A percentile compares a stretch with the other conserved stretches of the same genome.
These are phyloP conservation scores for Enteromius anoplus DNA, from an alignment of 2,797 vertebrate genomes.

Conservation along the genomic window DNA sequence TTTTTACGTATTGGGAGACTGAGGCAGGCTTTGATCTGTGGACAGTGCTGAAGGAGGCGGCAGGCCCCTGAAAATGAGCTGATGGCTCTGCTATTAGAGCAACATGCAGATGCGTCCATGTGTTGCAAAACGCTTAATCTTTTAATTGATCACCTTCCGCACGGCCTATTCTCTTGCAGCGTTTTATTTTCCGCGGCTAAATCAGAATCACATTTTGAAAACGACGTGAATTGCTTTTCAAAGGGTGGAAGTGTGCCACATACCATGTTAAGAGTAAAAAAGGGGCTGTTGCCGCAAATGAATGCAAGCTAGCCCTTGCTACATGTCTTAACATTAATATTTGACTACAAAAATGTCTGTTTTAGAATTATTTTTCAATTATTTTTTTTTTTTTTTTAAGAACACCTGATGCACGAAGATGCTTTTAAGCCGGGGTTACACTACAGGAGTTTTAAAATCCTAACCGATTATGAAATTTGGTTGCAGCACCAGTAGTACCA, in stretches of 20 bases:
- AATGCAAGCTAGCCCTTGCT: slow-evolving; percentile 42
- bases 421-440: too few relatives aligned
- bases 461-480: too few relatives aligned
- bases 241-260: slow-evolving; percentile 61
- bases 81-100: slow-evolving; percentile 92
- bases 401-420: too few relatives aligned
- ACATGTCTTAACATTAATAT: slow-evolving; percentile 46
- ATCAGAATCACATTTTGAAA: slow-evolving; percentile 76
- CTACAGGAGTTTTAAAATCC: too few relatives aligned
- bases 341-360: neutral
- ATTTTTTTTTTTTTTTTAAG: too few relatives aligned
- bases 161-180: slow-evolving; percentile 72
- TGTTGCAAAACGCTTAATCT: slow-evolving; percentile 98
- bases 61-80: slow-evolving; percentile 96
- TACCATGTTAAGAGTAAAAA: slow-evolving; percentile 47
- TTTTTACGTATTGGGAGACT: slow-evolving; percentile 88
- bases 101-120: slow-evolving; percentile 90
- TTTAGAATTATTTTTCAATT: neutral
- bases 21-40: slow-evolving; percentile 92
- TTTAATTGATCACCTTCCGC: slow-evolving; percentile 98
- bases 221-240: slow-evolving; percentile 74
- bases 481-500: too few relatives aligned
- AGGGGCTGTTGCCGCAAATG: slow-evolving; percentile 55
- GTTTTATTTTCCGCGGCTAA: slow-evolving; percentile 63
- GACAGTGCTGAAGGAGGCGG: slow-evolving; percentile 85